phyloP scores from a whole-genome alignment of 2,113 vertebrate species.

The Notechis scutatus region DNA sequence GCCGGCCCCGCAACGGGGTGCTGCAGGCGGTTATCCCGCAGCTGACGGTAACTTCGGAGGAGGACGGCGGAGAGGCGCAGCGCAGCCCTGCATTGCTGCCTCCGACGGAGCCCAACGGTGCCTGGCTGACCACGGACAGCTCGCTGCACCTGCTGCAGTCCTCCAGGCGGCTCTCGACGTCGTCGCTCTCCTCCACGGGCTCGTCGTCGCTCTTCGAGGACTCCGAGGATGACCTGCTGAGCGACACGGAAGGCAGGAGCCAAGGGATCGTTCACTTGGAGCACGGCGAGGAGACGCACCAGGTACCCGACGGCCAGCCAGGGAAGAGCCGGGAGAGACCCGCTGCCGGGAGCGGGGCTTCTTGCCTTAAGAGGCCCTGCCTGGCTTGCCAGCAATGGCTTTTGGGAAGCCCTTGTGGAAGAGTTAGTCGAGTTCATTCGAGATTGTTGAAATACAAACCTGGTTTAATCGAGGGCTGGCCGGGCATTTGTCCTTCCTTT shows the following conservation, averaged over 20 bases:
- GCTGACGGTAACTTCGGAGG: slow-evolving; percentile 90
- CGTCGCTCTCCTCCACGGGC: slow-evolving; percentile 92
- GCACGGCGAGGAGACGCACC: slow-evolving; percentile 77
- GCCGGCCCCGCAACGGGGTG: slow-evolving; percentile 59
- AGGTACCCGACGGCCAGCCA: slow-evolving; percentile 68
- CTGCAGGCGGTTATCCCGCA: slow-evolving; percentile 78
- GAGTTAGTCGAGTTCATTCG: not conserved
- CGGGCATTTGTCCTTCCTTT: not conserved
- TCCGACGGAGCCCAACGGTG: slow-evolving; percentile 72
- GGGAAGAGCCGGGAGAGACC: not conserved
- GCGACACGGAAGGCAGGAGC: slow-evolving; percentile 90
- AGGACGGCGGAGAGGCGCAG: slow-evolving; percentile 64
- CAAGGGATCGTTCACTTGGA: slow-evolving; percentile 90
- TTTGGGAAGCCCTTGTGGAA: not conserved
- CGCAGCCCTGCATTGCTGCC: slow-evolving; percentile 57
- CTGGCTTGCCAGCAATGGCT: not conserved
- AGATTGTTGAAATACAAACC: not conserved
- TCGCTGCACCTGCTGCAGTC: slow-evolving; percentile 74
- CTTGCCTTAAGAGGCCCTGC: not conserved
- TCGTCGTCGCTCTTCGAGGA: slow-evolving; percentile 86
- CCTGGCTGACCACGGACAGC: slow-evolving; percentile 71
- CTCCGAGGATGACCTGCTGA: slow-evolving; percentile 92
- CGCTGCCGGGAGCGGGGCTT: not conserved
- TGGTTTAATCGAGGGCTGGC: not conserved
- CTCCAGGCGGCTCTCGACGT: slow-evolving; percentile 84